These are phyloP conservation scores for Neoascia interrupta DNA, from an alignment of 2,888 invertebrate species.

Conservation along the genomic window DNA sequence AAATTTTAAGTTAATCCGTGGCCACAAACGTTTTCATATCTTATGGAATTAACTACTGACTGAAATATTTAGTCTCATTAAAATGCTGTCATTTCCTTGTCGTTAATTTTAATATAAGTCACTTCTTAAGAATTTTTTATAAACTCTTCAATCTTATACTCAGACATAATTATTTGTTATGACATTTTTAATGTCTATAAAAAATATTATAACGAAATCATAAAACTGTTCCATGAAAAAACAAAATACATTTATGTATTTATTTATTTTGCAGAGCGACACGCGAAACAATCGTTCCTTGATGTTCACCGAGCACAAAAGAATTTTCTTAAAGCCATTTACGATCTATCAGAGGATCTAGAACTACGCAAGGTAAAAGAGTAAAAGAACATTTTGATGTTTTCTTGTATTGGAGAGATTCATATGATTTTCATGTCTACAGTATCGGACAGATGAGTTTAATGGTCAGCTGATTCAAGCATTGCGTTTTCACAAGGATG, in stretches of 20 bases:
- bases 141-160: no score
- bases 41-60: no score
- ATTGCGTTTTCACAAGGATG: constrained; percentile 82
- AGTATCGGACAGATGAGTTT: constrained; percentile 78
- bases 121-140: no score
- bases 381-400: background rate
- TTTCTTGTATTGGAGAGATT: no score
- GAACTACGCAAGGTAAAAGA: constrained; percentile 74
- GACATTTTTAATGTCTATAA: no score
- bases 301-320: constrained; percentile 71
- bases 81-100: no score
- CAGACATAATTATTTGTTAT: no score
- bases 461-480: constrained; percentile 80
- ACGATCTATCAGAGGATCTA: constrained; percentile 76
- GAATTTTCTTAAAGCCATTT: constrained; percentile 74
- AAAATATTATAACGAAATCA: no score
- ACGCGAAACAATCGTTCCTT: constrained; percentile 62
- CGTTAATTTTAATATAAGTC: no score
- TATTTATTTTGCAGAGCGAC: constrained; percentile 72
- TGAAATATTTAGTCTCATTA: no score
- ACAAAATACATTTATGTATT: background rate
- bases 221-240: background rate
- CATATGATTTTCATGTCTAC: background rate
- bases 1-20: no score
- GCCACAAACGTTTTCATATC: no score